A percentile compares a stretch with the other conserved stretches of the same genome.
These are phyloP conservation scores for Nowickia ferox DNA, from an alignment of 2,888 invertebrate genomes.

Conservation along the genomic window DNA sequence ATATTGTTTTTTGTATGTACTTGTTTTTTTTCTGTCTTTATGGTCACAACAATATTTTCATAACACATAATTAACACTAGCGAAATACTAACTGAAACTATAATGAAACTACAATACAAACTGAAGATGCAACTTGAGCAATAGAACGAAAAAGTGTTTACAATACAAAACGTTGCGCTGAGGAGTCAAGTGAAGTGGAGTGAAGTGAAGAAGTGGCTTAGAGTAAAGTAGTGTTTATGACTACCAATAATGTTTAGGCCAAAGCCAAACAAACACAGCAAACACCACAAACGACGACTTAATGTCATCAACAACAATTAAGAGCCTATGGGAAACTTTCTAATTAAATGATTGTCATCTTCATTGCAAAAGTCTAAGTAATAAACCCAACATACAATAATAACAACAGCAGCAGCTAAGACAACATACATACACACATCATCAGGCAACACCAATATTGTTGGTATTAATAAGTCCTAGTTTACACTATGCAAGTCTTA, in stretches of 20 bases:
- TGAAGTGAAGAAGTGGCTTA: constrained; percentile 4
- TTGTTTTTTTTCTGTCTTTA: constrained; percentile 35
- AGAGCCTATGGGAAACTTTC: constrained; percentile 82
- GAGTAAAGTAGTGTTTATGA: constrained; percentile 58
- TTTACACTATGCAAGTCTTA: no score
- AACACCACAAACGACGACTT: constrained; percentile 70
- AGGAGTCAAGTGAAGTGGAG: neutral
- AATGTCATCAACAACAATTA: constrained; percentile 76
- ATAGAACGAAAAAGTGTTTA: neutral
- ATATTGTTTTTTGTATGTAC: constrained; percentile 30
- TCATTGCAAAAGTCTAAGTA: constrained; percentile 73
- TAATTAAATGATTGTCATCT: constrained; percentile 83
- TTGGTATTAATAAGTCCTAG: no score
- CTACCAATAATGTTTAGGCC: constrained; percentile 70
- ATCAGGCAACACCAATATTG: constrained; percentile 24
- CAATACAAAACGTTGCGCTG: neutral
- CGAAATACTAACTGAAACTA: constrained; percentile 42
- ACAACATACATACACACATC: constrained; percentile 13
- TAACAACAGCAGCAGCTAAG: constrained; percentile 56
- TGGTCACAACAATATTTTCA: constrained; percentile 57
- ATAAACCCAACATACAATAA: constrained; percentile 66
- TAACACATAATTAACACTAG: constrained; percentile 80
- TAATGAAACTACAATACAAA: constrained; percentile 23
- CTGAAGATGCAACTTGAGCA: constrained; percentile 40
- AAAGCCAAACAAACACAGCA: constrained; percentile 62